Evolutionary conservation across 2,888 invertebrate genomes (phyloP).

Genomic region (Philhelius pedissequus): DNA sequence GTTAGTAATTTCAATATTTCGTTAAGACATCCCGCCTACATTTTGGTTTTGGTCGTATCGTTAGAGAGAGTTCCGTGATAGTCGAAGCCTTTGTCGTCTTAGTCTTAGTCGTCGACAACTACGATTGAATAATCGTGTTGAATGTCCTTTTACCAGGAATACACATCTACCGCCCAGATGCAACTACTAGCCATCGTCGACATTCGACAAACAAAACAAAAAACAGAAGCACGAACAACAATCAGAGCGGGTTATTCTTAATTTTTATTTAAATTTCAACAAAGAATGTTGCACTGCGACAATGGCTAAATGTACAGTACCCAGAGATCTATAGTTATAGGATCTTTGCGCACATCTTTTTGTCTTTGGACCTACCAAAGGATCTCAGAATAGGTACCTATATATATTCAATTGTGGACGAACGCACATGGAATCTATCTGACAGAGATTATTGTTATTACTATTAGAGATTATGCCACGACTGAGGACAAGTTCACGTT

Average conservation of each 20-base stretch:
- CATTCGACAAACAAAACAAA: not conserved
- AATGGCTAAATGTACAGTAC: too few species aligned
- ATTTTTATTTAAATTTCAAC: conserved; percentile 65
- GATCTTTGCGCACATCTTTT: not conserved
- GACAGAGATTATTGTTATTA: conserved; percentile 66
- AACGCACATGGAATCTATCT: conserved; percentile 61
- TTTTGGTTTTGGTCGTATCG: conserved; percentile 6
- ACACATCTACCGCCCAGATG: conserved; percentile 62
- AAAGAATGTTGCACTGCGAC: not conserved
- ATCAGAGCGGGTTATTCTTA: conserved; percentile 65
- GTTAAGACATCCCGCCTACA: not conserved
- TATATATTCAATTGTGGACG: conserved; percentile 55
- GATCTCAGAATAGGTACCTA: not conserved
- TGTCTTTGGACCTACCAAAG: not conserved
- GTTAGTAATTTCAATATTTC: conserved; percentile 31
- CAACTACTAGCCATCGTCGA: not conserved
- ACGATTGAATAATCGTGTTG: conserved; percentile 62
- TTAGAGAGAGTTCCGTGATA: conserved; percentile 19
- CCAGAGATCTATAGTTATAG: not conserved
- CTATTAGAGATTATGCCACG: conserved; percentile 68
- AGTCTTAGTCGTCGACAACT: not conserved
- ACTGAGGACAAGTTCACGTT: conserved; percentile 63
- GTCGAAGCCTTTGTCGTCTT: not conserved
- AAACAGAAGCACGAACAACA: conserved; percentile 51
- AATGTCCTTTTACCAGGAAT: conserved; percentile 52